Conservation (phyloP, 2,797 vertebrate species). For the Psittacula echo region DNA sequence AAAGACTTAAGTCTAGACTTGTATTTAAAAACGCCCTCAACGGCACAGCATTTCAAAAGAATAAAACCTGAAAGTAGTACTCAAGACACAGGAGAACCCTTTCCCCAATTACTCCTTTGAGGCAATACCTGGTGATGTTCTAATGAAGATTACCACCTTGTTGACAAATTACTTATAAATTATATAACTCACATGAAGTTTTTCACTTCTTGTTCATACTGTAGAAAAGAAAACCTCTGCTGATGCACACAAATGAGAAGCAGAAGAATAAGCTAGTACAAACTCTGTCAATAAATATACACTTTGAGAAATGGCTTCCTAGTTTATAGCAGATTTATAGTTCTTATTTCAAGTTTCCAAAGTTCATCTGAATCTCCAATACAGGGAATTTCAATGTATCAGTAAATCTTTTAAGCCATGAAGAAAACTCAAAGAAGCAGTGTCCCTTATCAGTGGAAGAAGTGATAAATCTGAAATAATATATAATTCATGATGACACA, state of each 20-base stretch:
- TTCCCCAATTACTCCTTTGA: not conserved
- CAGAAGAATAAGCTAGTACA: slow-evolving; percentile 21
- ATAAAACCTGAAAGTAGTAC: not conserved
- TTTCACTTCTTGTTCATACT: not conserved
- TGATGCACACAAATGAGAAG: slow-evolving; percentile 26
- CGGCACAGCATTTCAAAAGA: not conserved
- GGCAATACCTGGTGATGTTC: not conserved
- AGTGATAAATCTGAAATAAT: slow-evolving; percentile 80
- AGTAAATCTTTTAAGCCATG: slow-evolving; percentile 77
- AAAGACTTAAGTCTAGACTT: not conserved
- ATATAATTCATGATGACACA: slow-evolving; percentile 81
- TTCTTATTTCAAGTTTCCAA: slow-evolving; percentile 74
- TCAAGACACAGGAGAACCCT: not conserved
- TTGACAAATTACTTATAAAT: not conserved
- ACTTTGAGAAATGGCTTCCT: slow-evolving; percentile 44
- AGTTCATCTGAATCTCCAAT: slow-evolving; percentile 76
- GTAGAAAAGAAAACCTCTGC: not conserved
- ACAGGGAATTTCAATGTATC: slow-evolving; percentile 73
- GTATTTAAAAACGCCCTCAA: not conserved
- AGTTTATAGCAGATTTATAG: slow-evolving; percentile 73
- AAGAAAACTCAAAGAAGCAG: slow-evolving; percentile 72
- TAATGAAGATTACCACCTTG: not conserved
- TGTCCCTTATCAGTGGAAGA: slow-evolving; percentile 71
- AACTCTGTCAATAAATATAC: slow-evolving; percentile 37
- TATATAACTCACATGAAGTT: not conserved